phyloP scores from a whole-genome alignment of 2,888 invertebrate genomes.

The Galerucella calmariensis region DNA sequence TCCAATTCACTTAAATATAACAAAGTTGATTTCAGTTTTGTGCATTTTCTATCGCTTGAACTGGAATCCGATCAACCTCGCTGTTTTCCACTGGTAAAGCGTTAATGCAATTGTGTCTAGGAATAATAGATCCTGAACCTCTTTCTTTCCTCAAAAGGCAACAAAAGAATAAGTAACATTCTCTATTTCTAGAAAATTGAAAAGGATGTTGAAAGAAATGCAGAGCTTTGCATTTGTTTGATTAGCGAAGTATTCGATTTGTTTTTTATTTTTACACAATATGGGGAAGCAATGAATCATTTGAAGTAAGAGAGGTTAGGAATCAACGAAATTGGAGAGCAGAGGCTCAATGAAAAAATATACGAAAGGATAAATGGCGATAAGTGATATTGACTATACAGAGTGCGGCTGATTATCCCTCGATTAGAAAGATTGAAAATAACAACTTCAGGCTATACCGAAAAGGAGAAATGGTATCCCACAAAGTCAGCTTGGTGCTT shows the following conservation, averaged over 20 bases:
- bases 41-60: neutral
- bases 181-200: conserved; percentile 11
- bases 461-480: too few species aligned
- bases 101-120: conserved; percentile 30
- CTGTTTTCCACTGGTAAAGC: conserved; percentile 22
- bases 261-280: neutral
- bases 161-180: conserved; percentile 5
- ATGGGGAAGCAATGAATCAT: neutral
- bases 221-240: conserved; percentile 17
- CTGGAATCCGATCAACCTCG: conserved; percentile 18
- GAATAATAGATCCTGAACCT: conserved; percentile 20
- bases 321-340: too few species aligned
- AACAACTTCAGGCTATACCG: too few species aligned
- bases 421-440: too few species aligned
- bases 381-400: too few species aligned
- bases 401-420: too few species aligned
- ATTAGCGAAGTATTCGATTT: conserved; percentile 13
- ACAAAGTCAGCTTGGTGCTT: too few species aligned
- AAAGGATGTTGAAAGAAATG: neutral
- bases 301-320: neutral
- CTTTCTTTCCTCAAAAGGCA: conserved; percentile 10
- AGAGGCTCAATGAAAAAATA: too few species aligned
- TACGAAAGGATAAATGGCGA: too few species aligned
- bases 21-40: neutral
- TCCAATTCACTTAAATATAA: neutral